Conservation (phyloP, 2,113 vertebrate species). For the Cettia cetti region DNA sequence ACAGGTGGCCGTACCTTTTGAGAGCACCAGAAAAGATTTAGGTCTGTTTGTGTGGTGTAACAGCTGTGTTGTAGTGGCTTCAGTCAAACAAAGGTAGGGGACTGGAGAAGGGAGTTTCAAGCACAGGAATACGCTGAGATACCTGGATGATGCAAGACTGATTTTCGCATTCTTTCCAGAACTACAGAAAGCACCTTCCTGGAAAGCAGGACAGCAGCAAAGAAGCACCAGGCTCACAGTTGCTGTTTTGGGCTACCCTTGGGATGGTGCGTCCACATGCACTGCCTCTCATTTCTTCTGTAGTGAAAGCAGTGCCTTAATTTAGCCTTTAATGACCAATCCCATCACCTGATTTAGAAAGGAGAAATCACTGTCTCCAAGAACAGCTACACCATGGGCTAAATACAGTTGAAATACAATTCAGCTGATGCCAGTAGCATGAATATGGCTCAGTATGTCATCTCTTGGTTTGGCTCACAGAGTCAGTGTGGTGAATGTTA, state of each 20-base stretch:
- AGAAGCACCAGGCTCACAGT: background rate
- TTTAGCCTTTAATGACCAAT: background rate
- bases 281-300: background rate
- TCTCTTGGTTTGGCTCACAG: background rate
- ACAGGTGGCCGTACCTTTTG: background rate
- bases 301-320: background rate
- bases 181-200: background rate
- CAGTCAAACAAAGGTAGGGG: background rate
- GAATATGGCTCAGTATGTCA: background rate
- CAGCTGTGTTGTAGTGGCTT: background rate
- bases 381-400: background rate
- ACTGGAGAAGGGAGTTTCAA: fast-evolving
- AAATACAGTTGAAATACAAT: background rate
- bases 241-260: background rate
- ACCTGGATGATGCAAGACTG: background rate
- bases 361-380: background rate
- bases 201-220: background rate
- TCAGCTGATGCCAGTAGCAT: background rate
- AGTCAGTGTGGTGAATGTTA: background rate
- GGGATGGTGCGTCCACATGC: background rate
- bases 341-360: conserved; percentile 1
- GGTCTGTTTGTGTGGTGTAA: background rate
- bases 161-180: background rate
- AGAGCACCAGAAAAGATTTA: background rate
- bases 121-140: fast-evolving